phyloP scores from a whole-genome alignment of 1,140 invertebrate genomes.

The Scylla paramamosain region DNA sequence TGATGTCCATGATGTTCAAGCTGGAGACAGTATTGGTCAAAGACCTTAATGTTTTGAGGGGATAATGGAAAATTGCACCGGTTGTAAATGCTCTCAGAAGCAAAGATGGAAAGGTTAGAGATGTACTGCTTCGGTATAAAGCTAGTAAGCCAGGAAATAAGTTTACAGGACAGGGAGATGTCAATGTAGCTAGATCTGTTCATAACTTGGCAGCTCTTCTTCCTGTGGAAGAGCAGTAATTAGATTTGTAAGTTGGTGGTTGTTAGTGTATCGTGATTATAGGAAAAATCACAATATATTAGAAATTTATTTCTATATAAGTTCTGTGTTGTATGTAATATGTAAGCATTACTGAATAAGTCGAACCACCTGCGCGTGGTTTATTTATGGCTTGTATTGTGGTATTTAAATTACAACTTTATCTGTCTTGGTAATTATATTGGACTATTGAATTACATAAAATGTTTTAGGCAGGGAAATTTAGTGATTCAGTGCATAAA shows the following conservation, averaged over 20 bases:
- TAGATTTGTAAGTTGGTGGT: background rate
- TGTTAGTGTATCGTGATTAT: background rate
- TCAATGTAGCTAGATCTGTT: conserved; percentile 52
- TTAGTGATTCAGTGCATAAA: too few species aligned
- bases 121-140: conserved; percentile 51
- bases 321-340: too few species aligned
- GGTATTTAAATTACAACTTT: too few species aligned
- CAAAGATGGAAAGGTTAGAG: conserved; percentile 37
- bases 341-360: too few species aligned
- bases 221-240: background rate
- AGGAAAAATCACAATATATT: background rate
- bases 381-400: too few species aligned
- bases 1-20: conserved; percentile 19
- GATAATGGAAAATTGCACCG: conserved; percentile 60
- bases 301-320: too few species aligned
- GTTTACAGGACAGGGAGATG: conserved; percentile 41
- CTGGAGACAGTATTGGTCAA: conserved; percentile 40
- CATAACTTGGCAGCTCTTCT: conserved; percentile 22
- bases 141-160: background rate
- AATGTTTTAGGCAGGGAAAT: too few species aligned
- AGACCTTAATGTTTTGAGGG: background rate
- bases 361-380: too few species aligned
- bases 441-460: too few species aligned
- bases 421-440: too few species aligned
- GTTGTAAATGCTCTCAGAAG: conserved; percentile 28